These are phyloP conservation scores for Megalurothrips usitatus DNA, from an alignment of 2,888 invertebrate genomes.

Conservation along the genomic window DNA sequence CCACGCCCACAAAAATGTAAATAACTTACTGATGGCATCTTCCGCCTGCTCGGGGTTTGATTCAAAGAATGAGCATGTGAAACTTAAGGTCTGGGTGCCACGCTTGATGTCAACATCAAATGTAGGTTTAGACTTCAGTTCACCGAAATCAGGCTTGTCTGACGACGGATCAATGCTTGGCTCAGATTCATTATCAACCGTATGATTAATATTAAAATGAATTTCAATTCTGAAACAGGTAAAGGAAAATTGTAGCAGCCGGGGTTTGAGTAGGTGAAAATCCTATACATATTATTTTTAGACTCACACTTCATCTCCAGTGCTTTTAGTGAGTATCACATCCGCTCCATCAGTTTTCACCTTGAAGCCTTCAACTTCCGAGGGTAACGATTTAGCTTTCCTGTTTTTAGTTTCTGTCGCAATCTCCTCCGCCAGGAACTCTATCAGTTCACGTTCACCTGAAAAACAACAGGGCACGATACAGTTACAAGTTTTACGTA, in stretches of 20 bases:
- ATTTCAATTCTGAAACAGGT: constrained; percentile 61
- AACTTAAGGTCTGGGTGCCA: constrained; percentile 71
- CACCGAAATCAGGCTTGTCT: constrained; percentile 70
- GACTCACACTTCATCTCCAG: constrained; percentile 65
- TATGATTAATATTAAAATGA: constrained; percentile 89
- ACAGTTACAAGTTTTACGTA: constrained; percentile 32
- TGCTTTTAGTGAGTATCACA: constrained; percentile 71
- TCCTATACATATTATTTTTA: constrained; percentile 27
- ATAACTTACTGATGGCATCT: background rate
- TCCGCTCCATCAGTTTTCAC: constrained; percentile 77
- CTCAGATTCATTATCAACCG: constrained; percentile 78
- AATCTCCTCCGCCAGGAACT: constrained; percentile 91
- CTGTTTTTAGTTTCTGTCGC: constrained; percentile 82
- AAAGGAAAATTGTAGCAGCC: constrained; percentile 17
- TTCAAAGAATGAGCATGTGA: constrained; percentile 77
- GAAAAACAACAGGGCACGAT: constrained; percentile 37
- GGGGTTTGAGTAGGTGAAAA: background rate
- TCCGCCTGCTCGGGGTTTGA: background rate
- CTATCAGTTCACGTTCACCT: constrained; percentile 84
- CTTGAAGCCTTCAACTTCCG: constrained; percentile 74
- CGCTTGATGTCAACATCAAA: constrained; percentile 84
- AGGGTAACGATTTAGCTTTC: constrained; percentile 67
- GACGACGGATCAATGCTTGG: constrained; percentile 57
- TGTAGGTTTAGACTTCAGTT: constrained; percentile 86
- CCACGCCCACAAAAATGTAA: constrained; percentile 50